Conservation (phyloP, 2,113 vertebrate genomes). For the Saguinus midas region DNA sequence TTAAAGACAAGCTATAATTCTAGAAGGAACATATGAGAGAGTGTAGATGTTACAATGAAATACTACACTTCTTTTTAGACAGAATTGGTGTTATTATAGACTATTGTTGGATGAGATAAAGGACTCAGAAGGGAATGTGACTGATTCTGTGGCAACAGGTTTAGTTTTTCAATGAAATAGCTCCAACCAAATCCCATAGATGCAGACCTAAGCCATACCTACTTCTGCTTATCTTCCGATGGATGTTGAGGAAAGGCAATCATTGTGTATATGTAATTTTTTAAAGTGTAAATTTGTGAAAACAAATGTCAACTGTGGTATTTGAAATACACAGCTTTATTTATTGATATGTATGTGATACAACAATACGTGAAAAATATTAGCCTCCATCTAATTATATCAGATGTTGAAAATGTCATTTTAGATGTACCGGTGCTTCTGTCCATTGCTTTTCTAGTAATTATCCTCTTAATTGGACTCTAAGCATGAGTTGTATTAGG, state of each 20-base stretch:
- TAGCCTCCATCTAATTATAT: background rate
- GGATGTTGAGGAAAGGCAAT: background rate
- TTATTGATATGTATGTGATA: background rate
- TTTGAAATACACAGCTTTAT: background rate
- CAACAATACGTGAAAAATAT: background rate
- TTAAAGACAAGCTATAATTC: background rate
- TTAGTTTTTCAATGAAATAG: background rate
- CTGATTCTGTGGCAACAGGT: background rate
- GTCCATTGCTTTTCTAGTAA: background rate
- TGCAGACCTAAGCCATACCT: background rate
- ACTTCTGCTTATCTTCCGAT: background rate
- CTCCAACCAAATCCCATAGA: background rate
- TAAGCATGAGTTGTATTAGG: background rate
- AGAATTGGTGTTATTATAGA: background rate
- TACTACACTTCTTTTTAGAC: background rate
- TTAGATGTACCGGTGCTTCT: background rate
- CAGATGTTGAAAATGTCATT: background rate
- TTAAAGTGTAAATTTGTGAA: background rate
- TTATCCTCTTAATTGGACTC: background rate
- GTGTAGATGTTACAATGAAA: background rate
- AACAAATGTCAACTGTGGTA: background rate
- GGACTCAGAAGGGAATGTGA: background rate
- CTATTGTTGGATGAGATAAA: background rate
- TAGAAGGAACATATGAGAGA: background rate
- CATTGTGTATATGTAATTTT: background rate